A percentile compares a stretch with the other conserved stretches of the same genome.
Evolutionary conservation across 2,888 invertebrate species (phyloP).

Genomic region (Scaptomyza polygonia): DNA sequence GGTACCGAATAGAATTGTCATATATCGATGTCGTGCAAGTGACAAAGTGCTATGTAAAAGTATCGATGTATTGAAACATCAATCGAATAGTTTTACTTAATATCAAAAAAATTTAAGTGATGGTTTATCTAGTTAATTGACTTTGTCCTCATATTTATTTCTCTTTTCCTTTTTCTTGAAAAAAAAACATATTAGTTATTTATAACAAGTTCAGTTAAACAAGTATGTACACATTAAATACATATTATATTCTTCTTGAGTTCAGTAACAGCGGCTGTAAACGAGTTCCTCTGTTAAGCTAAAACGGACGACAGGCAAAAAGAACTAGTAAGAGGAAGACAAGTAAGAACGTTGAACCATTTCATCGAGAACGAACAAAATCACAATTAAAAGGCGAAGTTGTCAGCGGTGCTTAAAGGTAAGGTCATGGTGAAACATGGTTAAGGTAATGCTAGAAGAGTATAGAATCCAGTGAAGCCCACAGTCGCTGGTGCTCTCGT

Average conservation of each 20-base stretch:
- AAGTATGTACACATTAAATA: too few species aligned
- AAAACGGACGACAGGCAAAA: too few species aligned
- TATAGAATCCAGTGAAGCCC: neutral
- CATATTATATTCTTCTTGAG: too few species aligned
- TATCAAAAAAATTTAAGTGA: neutral
- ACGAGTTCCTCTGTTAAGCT: too few species aligned
- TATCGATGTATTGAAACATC: neutral
- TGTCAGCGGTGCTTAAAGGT: neutral
- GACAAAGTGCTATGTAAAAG: neutral
- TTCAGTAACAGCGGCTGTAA: too few species aligned
- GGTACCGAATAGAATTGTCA: constrained; percentile 10
- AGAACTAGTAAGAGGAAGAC: too few species aligned
- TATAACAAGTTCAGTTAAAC: too few species aligned
- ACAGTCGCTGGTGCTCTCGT: neutral
- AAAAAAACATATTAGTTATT: neutral
- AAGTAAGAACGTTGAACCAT: neutral
- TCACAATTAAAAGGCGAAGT: neutral
- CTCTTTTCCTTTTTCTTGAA: neutral
- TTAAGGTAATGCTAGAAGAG: neutral
- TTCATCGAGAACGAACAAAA: neutral
- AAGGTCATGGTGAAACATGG: too few species aligned
- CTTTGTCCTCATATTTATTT: neutral
- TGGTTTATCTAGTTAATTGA: neutral
- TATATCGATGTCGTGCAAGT: constrained; percentile 13
- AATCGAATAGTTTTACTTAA: neutral